Percentiles rank a stretch among this genome's conserved stretches.
These are phyloP conservation scores for Glaucidium brasilianum DNA, from an alignment of 2,113 vertebrate species.

Conservation along the genomic window DNA sequence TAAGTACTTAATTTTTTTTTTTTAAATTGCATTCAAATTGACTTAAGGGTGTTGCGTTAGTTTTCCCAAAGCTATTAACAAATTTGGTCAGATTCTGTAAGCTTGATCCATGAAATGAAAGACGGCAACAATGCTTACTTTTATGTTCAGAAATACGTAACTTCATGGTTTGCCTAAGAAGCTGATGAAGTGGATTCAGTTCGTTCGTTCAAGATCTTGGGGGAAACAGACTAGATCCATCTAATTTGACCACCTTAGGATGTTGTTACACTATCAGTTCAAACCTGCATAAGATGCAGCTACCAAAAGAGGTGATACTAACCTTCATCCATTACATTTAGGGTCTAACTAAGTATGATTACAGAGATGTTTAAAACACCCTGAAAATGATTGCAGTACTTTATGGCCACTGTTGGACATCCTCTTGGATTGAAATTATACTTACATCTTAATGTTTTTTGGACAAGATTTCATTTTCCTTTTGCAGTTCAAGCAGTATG, in stretches of 20 bases:
- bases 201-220: background rate
- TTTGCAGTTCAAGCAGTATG: background rate
- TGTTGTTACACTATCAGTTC: background rate
- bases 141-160: background rate
- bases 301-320: background rate
- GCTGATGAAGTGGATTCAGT: background rate
- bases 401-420: background rate
- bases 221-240: background rate
- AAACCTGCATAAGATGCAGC: background rate
- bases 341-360: background rate
- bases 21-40: background rate
- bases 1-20: background rate
- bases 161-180: background rate
- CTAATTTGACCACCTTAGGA: background rate
- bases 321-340: background rate
- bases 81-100: background rate
- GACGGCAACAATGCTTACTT: background rate
- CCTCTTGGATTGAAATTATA: background rate
- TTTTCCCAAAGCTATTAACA: background rate
- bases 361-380: background rate
- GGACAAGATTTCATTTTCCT: background rate
- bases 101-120: background rate
- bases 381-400: background rate
- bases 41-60: background rate
- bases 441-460: background rate